These are phyloP conservation scores for Agrenia bidenticulata DNA, from an alignment of 2,888 invertebrate genomes.

Conservation along the genomic window DNA sequence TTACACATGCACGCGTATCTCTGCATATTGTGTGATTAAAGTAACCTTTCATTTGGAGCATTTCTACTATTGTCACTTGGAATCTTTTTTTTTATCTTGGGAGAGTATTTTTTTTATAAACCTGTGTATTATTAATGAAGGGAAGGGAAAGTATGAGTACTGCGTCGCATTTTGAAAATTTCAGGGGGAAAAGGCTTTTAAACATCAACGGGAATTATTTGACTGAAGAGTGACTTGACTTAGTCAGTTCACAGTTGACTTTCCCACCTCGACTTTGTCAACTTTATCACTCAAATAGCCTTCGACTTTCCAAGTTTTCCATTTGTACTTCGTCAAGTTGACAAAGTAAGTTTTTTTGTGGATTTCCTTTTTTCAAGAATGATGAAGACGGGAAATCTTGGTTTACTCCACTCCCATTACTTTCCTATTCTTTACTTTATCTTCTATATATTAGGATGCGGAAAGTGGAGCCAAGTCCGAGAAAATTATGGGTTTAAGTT, in stretches of 20 bases:
- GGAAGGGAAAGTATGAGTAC: no score
- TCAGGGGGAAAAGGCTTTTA: no score
- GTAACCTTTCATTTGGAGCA: no score
- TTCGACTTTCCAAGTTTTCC: not conserved
- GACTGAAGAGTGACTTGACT: constrained; percentile 6
- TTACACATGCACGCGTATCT: no score
- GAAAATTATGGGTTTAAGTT: constrained; percentile 16
- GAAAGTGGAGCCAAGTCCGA: constrained; percentile 8
- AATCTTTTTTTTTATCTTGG: no score
- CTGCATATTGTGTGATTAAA: no score
- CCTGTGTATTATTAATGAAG: no score
- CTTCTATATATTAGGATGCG: not conserved
- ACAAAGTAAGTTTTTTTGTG: constrained; percentile 5
- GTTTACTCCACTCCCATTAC: not conserved
- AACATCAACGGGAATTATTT: not conserved
- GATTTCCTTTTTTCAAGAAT: constrained; percentile 1
- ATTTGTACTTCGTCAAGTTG: constrained; percentile 2
- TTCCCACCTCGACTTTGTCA: constrained; percentile 9
- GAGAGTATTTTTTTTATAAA: no score
- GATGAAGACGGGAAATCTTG: not conserved
- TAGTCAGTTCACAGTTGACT: constrained; percentile 3
- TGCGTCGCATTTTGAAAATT: no score
- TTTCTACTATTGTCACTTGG: no score
- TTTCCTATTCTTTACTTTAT: not conserved
- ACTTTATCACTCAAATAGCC: constrained; percentile 7